These are phyloP conservation scores for Chaetophractus vellerosus DNA, from an alignment of 2,797 vertebrate species.

Conservation along the genomic window DNA sequence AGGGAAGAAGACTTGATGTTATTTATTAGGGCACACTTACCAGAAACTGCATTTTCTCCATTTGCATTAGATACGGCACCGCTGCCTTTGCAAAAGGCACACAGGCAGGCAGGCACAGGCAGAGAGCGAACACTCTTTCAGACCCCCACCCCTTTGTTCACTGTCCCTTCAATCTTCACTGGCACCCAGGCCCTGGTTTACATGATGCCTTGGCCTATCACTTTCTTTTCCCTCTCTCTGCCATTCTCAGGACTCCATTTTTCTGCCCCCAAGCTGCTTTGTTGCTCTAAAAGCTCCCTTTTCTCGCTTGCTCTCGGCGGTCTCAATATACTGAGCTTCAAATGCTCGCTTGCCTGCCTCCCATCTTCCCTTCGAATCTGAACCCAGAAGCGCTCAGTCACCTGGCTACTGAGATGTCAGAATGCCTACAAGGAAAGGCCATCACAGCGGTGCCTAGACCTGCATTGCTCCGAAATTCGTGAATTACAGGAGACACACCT, in stretches of 20 bases:
- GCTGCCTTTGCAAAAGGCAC: slow-evolving; percentile 40
- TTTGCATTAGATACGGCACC: slow-evolving; percentile 85
- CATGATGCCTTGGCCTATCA: neutral
- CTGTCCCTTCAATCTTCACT: neutral
- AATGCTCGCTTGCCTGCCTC: neutral
- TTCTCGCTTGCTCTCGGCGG: neutral
- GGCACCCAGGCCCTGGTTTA: neutral
- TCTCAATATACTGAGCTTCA: neutral
- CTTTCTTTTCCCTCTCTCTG: neutral
- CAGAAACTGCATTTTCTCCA: slow-evolving; percentile 89
- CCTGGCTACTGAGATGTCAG: neutral
- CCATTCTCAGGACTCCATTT: neutral
- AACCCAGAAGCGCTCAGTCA: neutral
- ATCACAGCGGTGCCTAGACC: neutral
- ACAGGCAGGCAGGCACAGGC: neutral
- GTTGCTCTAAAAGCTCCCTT: neutral
- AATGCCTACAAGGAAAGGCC: neutral
- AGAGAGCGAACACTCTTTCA: neutral
- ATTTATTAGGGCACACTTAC: slow-evolving; percentile 90
- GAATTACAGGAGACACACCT: accelerated
- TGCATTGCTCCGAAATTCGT: neutral
- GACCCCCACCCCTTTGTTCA: neutral
- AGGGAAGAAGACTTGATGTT: slow-evolving; percentile 89
- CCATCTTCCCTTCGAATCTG: neutral
- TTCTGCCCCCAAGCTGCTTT: neutral